Evolutionary conservation across 1,140 invertebrate genomes (phyloP).

Genomic region (Heliconius eleuchia): DNA sequence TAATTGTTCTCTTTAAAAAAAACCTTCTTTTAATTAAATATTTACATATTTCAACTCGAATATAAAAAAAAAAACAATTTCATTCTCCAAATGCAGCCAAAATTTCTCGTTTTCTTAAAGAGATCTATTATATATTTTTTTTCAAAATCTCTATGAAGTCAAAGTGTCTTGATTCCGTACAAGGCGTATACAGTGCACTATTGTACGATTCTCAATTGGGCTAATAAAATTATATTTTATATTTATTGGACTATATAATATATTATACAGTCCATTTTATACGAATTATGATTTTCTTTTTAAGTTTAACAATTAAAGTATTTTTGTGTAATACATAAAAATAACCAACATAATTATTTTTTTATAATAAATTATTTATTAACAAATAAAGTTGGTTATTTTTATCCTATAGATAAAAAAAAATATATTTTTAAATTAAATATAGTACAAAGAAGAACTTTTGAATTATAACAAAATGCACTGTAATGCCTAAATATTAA

Average conservation of each 20-base stretch:
- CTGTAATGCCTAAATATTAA: background rate
- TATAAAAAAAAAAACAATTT: background rate
- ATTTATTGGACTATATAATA: no score
- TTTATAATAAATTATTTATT: no score
- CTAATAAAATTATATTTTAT: no score
- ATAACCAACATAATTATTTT: no score
- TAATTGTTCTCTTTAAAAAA: background rate
- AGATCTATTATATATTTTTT: background rate
- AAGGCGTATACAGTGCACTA: background rate
- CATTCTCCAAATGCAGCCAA: no score
- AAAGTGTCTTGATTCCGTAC: background rate
- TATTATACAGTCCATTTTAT: no score
- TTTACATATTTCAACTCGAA: background rate
- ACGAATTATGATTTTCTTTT: no score
- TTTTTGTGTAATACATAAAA: no score
- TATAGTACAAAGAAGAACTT: no score
- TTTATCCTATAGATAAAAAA: background rate
- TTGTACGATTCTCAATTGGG: background rate
- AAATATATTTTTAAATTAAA: no score
- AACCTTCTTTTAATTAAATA: background rate
- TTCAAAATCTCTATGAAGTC: background rate
- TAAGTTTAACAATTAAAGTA: no score
- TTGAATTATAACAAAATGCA: background rate
- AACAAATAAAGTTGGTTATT: no score
- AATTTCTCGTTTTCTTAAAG: background rate